Conservation (phyloP, 2,888 invertebrate species). For the Troglohyphantes excavatus region DNA sequence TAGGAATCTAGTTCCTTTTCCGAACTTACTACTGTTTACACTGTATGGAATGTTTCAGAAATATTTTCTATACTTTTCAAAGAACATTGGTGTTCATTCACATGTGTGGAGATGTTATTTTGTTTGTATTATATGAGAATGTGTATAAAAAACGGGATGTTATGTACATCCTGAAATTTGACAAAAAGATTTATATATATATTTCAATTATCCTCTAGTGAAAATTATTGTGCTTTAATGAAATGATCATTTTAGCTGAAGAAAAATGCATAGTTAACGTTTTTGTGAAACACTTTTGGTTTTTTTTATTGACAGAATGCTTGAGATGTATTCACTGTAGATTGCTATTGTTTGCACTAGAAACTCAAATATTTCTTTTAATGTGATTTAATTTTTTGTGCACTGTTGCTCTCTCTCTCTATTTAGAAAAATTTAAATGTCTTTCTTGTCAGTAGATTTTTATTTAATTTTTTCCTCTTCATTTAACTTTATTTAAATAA, state of each 20-base stretch:
- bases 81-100: conserved; percentile 3
- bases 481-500: no score
- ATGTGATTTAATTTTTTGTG: no score
- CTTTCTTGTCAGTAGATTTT: no score
- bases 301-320: background rate
- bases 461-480: no score
- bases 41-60: conserved; percentile 35
- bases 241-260: background rate
- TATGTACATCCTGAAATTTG: background rate
- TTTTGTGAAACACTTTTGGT: background rate
- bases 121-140: conserved; percentile 48
- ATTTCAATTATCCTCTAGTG: conserved; percentile 4
- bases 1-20: conserved; percentile 18
- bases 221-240: conserved; percentile 3
- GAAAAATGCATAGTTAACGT: background rate
- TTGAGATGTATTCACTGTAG: background rate
- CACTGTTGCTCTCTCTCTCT: no score
- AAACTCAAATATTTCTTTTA: background rate
- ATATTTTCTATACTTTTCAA: conserved; percentile 44
- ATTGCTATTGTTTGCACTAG: background rate
- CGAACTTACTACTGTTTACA: conserved; percentile 18
- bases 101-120: conserved; percentile 42
- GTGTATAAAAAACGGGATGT: conserved; percentile 43
- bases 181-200: conserved; percentile 27
- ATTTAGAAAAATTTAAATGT: no score